These are phyloP conservation scores for Nomada ferruginata DNA, from an alignment of 2,888 invertebrate species.

Conservation along the genomic window DNA sequence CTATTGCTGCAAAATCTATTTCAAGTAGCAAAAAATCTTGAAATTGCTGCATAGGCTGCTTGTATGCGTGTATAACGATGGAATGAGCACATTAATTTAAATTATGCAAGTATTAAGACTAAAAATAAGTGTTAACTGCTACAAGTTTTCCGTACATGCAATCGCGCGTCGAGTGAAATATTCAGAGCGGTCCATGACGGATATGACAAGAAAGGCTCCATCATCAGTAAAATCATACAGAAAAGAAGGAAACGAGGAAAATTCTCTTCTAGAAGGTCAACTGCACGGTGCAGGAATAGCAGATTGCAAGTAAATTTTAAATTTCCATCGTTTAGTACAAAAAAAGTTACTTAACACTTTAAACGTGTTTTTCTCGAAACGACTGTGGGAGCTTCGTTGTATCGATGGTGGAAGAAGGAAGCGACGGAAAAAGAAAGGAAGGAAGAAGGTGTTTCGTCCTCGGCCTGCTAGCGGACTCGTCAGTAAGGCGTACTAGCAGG, in stretches of 20 bases:
- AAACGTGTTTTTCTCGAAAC: constrained; percentile 20
- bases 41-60: not conserved
- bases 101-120: not conserved
- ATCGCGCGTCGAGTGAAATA: not conserved
- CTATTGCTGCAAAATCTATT: not conserved
- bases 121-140: not conserved
- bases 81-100: not conserved
- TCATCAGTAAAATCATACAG: not conserved
- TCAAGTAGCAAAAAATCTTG: not conserved
- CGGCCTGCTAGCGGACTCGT: too few relatives aligned
- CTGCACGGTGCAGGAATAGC: constrained; percentile 19
- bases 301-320: constrained; percentile 6
- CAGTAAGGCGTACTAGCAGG: too few relatives aligned
- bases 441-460: too few relatives aligned
- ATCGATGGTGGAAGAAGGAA: too few relatives aligned
- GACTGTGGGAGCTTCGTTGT: too few relatives aligned
- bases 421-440: too few relatives aligned
- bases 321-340: not conserved
- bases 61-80: not conserved
- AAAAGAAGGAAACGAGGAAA: constrained; percentile 1
- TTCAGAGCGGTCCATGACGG: not conserved
- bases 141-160: not conserved
- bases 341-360: not conserved
- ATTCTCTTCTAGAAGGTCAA: not conserved
- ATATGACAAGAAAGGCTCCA: not conserved